A percentile compares a stretch with the other conserved stretches of the same genome.
Evolutionary conservation across 2,113 vertebrate genomes (phyloP).

Genomic region (Hylia prasina): DNA sequence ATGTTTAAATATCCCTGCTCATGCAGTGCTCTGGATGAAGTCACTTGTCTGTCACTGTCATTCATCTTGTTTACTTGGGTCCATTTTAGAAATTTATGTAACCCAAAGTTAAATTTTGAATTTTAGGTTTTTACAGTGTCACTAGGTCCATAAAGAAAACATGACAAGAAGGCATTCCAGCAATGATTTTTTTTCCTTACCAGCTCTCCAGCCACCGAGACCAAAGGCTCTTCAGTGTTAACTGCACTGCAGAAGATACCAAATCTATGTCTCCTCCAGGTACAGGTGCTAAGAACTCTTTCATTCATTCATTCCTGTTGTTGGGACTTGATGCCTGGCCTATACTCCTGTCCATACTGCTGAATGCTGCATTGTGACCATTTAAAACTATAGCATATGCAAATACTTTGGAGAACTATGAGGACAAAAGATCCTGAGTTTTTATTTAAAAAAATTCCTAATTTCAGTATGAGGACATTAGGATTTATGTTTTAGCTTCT

Average conservation of each 20-base stretch:
- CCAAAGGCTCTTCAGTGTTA: conserved; percentile 5
- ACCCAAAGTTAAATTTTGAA: background rate
- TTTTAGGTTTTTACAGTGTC: background rate
- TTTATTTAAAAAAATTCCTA: background rate
- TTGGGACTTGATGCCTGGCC: background rate
- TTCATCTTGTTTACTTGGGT: background rate
- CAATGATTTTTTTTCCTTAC: conserved; percentile 3
- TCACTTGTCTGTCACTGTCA: background rate
- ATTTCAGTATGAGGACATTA: background rate
- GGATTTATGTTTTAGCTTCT: background rate
- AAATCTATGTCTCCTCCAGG: background rate
- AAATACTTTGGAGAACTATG: background rate
- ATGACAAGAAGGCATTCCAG: background rate
- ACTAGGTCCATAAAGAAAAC: background rate
- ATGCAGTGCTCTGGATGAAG: background rate
- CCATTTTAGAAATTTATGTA: background rate
- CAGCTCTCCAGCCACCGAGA: background rate
- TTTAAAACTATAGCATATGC: background rate
- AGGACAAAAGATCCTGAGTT: background rate
- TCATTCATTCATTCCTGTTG: background rate
- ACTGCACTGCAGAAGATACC: background rate
- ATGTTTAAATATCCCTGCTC: background rate
- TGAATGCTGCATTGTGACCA: background rate
- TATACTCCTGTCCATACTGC: background rate
- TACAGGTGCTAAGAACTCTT: background rate